Evolutionary conservation across 2,888 invertebrate genomes (phyloP), one percentile per base, ranked within the genome.

Genomic region (Eupeodes latifasciatus): DNA sequence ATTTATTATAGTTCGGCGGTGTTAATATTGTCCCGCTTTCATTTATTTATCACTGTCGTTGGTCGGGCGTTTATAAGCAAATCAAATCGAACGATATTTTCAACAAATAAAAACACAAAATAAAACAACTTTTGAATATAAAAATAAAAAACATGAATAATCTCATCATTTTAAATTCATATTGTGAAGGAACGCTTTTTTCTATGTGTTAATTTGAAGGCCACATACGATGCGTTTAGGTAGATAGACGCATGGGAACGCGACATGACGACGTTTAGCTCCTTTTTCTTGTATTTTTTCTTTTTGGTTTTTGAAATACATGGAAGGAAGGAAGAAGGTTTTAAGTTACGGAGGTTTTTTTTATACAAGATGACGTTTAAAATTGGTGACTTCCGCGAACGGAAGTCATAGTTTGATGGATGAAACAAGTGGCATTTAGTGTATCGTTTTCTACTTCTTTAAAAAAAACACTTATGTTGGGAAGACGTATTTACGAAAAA

Each of bases 1-100:
- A 87, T 87, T 86, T 87, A 87, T 87, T 84, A 77, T 80, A 83
- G 80, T 76, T 80, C 59, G 84, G 64, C 19, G 69, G 80, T 84
- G 80, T 80, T 84, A 84, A 87, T 76, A 75, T 27, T 80, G 79
- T 80, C 59, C 64, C 72, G 67, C 53, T 83, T 61, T 80, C n/a
- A 62, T 76, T 72, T 72, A 77, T 87, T 84, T 87, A 84, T 77
- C 62, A 53, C 34, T 62, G 62, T 77, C 59, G 61, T 66, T 72
- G 62, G 75, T 64, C 16, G 53, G 51, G 40, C 36, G 72, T 16
- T 19, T 76, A 64, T 71, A 74, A 77, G 78, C 36, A 82, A 72
- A 64, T 76, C 66, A 75, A 69, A 78, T 82, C 82, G 86, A 53
- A 81, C 36, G 74, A 81, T 77, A 44, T 59, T 72, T 72, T 40